Base-by-base conservation (phyloP, 2,888 invertebrate genomes). In the Teleiodes luculella region DNA sequence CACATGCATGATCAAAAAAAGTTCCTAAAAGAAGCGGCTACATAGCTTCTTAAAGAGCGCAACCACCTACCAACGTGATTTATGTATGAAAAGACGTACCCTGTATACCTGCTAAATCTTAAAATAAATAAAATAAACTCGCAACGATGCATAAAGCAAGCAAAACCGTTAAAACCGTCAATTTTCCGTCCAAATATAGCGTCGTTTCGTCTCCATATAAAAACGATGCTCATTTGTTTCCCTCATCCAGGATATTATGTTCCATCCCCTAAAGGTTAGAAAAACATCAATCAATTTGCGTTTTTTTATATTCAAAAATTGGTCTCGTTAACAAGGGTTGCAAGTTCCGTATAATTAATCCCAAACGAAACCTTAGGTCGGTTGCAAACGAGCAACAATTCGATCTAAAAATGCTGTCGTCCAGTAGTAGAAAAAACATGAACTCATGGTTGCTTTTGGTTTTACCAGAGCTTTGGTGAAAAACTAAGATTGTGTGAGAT, bases 311-410 rank as follows among this genome's bases (percentile, higher is more conserved):
- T 16, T 13, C 35, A 33, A 37, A 24, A 37, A 37, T 49, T 37
- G 37, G 49, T 37, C 36, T 49, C 49, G 49, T 49, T 52, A 65
- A 65, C 62, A 37, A 49, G 49, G 69, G 78, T 76, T 78, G 81
- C 79, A 80, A 76, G 68, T 69, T 65, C 67, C 73, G n/a, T 72
- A 73, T 78, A 81, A 85, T 85, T 83, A 83, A 83, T 80, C 78
- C 78, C 63, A 74, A 80, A 81, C 76, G 72, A 73, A 70, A 72
- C 74, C 75, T 67, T 39, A 58, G 57, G 57, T 31, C 4, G 14
- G 16, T 30, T 46, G 31, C 14, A 46, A 16, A 31, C 46, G 46
- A 6, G 31, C 46, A 1, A 11, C 30, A 6, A 0, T n/a, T n/a
- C n/a, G n/a, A n/a, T n/a, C n/a, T n/a, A n/a, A n/a, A n/a, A n/a